Percentiles rank a stretch among this genome's conserved stretches.
Evolutionary conservation across 2,888 invertebrate genomes (phyloP).

Genomic region (Epiblema foenella): DNA sequence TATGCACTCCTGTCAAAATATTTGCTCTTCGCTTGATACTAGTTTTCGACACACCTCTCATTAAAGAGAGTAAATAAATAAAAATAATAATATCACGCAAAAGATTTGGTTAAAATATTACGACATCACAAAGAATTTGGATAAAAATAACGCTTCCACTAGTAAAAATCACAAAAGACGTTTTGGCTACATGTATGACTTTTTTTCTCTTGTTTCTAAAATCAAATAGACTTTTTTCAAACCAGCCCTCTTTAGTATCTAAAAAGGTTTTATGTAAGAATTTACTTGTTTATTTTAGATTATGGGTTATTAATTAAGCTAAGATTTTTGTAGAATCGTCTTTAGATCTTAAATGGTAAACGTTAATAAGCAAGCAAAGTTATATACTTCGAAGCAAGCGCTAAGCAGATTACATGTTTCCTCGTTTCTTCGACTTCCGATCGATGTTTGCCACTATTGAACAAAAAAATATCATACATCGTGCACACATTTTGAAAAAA

Average conservation of each 20-base stretch:
- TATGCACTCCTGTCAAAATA: conserved; percentile 75
- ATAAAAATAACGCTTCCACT: conserved; percentile 82
- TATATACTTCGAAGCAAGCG: too few relatives aligned
- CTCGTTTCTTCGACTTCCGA: conserved; percentile 1
- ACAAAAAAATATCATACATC: too few relatives aligned
- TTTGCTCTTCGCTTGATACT: conserved; percentile 64
- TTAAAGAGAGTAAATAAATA: conserved; percentile 73
- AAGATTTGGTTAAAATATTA: conserved; percentile 81
- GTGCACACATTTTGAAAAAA: too few relatives aligned
- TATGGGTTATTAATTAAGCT: not conserved
- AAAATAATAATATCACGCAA: conserved; percentile 67
- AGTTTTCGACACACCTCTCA: conserved; percentile 76
- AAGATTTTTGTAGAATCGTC: not conserved
- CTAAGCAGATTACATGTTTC: not conserved
- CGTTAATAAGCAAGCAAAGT: too few relatives aligned
- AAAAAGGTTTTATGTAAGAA: conserved; percentile 8
- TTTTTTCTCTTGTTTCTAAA: conserved; percentile 81
- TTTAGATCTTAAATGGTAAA: too few relatives aligned
- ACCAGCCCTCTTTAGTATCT: conserved; percentile 56
- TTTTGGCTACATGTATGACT: conserved; percentile 79
- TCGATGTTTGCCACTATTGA: not conserved
- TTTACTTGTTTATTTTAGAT: not conserved
- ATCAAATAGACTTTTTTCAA: conserved; percentile 68
- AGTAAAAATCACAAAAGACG: conserved; percentile 81
- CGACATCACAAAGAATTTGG: conserved; percentile 85